Percentiles rank a stretch among this genome's conserved stretches.
phyloP scores from a whole-genome alignment of 2,888 invertebrate genomes.

The Thelaira solivaga region DNA sequence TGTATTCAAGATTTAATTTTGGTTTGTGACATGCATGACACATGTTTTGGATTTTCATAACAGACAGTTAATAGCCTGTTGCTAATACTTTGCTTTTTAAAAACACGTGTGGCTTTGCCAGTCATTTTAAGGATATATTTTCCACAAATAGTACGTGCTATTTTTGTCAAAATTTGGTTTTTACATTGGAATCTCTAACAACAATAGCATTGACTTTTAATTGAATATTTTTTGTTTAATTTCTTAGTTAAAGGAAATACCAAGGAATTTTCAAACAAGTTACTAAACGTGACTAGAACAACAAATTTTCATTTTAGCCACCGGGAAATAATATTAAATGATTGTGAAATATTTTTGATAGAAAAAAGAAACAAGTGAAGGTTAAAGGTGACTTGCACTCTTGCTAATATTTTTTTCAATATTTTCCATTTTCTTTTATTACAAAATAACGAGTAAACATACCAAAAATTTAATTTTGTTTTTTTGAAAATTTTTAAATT shows the following conservation, averaged over 20 bases:
- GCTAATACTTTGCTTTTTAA: too few species aligned
- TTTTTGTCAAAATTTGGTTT: constrained; percentile 44
- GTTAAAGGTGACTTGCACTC: background rate
- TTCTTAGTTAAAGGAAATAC: background rate
- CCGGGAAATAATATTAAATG: background rate
- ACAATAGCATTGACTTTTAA: constrained; percentile 20
- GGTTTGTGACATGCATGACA: background rate
- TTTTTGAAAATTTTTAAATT: background rate
- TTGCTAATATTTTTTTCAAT: too few species aligned
- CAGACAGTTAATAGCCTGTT: too few species aligned
- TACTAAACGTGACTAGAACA: constrained; percentile 34
- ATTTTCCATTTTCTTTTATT: too few species aligned
- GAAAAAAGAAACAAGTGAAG: background rate
- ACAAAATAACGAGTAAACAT: too few species aligned
- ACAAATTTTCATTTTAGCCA: background rate
- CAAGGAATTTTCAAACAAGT: constrained; percentile 14
- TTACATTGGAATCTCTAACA: too few species aligned
- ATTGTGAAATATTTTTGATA: too few species aligned
- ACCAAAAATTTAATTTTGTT: background rate
- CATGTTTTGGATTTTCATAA: constrained; percentile 27
- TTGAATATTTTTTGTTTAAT: background rate
- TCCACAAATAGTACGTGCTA: constrained; percentile 40
- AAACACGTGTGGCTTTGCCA: background rate
- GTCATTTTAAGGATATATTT: background rate
- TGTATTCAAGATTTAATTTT: too few species aligned